Conservation (phyloP, 2,888 invertebrate genomes). For the Bellardia pandia region DNA sequence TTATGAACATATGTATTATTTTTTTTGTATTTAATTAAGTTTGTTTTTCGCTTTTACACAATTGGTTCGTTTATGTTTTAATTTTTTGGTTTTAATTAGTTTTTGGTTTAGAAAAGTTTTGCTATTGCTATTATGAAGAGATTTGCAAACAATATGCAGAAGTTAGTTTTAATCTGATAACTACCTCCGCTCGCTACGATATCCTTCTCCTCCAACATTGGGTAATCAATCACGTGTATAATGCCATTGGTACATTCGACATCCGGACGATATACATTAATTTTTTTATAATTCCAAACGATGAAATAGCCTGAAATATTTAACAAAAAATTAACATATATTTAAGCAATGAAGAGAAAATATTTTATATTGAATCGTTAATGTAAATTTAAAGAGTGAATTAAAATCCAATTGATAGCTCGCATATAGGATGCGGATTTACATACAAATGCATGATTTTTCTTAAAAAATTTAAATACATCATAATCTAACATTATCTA, state of each 20-base stretch:
- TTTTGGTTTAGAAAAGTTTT: slow-evolving; percentile 81
- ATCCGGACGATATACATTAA: slow-evolving; percentile 94
- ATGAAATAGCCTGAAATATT: slow-evolving; percentile 91
- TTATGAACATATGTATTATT: slow-evolving; percentile 58
- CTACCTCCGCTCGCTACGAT: slow-evolving; percentile 86
- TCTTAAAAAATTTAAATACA: too few relatives aligned
- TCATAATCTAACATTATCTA: too few relatives aligned
- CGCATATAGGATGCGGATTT: too few relatives aligned
- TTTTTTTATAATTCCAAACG: slow-evolving; percentile 93
- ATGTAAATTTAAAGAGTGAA: too few relatives aligned
- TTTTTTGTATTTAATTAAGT: slow-evolving; percentile 50
- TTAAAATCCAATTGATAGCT: too few relatives aligned
- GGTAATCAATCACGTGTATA: slow-evolving; percentile 96
- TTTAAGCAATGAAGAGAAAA: neutral
- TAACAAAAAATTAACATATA: neutral
- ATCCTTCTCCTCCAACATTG: slow-evolving; percentile 93
- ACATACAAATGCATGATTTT: too few relatives aligned
- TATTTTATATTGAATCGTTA: too few relatives aligned
- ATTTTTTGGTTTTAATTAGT: slow-evolving; percentile 63
- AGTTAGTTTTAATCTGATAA: slow-evolving; percentile 82
- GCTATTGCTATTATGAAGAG: slow-evolving; percentile 83
- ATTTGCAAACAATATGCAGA: slow-evolving; percentile 83
- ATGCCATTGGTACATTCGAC: slow-evolving; percentile 98
- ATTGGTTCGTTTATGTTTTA: slow-evolving; percentile 68
- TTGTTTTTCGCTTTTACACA: slow-evolving; percentile 72